Percentiles rank a stretch among this genome's conserved stretches.
Evolutionary conservation across 2,888 invertebrate species (phyloP).

Genomic region (Sinentomon sp.): DNA sequence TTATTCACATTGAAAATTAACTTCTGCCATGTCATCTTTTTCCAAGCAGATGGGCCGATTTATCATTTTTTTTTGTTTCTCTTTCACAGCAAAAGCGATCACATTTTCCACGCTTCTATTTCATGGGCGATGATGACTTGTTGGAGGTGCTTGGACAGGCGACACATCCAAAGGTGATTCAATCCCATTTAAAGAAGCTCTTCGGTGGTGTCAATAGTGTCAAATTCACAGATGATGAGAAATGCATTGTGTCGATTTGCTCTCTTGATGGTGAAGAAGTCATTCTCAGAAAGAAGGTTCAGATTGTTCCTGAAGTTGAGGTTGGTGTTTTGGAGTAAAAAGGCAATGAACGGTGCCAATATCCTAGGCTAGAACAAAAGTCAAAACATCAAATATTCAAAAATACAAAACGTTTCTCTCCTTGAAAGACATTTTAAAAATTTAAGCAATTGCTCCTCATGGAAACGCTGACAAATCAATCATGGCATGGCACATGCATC

Average conservation of each 20-base stretch:
- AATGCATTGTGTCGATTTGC: constrained; percentile 36
- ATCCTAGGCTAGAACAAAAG: no score
- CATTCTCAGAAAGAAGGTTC: constrained; percentile 33
- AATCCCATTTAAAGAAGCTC: constrained; percentile 79
- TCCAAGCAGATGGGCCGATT: constrained; percentile 1
- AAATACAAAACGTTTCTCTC: no score
- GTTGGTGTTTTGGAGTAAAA: no score
- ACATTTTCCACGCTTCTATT: constrained; percentile 81
- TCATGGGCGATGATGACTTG: constrained; percentile 90
- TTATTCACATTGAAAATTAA: no score
- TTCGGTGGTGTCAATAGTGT: constrained; percentile 71
- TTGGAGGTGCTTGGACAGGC: constrained; percentile 83
- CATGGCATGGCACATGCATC: no score
- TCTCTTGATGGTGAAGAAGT: constrained; percentile 48
- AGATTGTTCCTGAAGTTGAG: constrained; percentile 47
- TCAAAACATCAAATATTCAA: no score
- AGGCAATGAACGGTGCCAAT: no score
- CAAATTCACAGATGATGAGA: constrained; percentile 30
- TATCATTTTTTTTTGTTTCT: constrained; percentile 4
- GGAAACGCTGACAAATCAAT: no score
- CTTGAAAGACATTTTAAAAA: no score
- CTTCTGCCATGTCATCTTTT: no score
- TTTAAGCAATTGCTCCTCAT: no score
- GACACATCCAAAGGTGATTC: constrained; percentile 62
- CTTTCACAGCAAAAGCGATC: constrained; percentile 56